Evolutionary conservation across 2,888 invertebrate genomes (phyloP).

Genomic region (Heliconius cydno): DNA sequence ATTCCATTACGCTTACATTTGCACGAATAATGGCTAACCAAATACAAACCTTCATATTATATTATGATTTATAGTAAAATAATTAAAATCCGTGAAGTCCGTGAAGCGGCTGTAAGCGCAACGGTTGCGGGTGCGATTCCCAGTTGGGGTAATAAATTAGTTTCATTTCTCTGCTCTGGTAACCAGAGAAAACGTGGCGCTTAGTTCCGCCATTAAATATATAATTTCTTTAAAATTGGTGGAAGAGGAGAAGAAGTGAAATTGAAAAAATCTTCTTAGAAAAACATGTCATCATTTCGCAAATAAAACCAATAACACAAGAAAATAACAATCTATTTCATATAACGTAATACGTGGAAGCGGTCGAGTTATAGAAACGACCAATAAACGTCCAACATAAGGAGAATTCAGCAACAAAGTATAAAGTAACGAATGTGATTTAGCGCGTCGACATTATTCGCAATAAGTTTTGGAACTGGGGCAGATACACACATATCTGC

Average conservation of each 20-base stretch:
- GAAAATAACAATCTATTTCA: neutral
- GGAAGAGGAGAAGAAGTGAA: no score
- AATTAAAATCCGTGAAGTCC: neutral
- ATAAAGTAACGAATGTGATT: slow-evolving; percentile 21
- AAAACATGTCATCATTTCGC: neutral
- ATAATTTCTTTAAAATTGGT: no score
- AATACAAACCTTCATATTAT: neutral
- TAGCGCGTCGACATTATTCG: slow-evolving; percentile 19
- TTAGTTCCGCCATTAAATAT: no score
- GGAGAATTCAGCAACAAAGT: neutral
- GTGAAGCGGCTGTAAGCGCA: neutral
- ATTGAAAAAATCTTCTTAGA: neutral
- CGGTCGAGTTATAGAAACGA: slow-evolving; percentile 2
- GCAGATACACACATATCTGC: neutral
- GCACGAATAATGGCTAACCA: neutral
- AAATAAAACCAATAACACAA: neutral
- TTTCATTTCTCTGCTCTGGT: no score
- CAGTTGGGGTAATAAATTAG: no score
- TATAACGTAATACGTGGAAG: neutral
- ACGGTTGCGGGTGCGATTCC: no score
- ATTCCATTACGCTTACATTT: neutral
- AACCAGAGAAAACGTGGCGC: no score
- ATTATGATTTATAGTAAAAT: neutral
- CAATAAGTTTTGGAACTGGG: slow-evolving; percentile 24
- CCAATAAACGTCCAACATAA: slow-evolving; percentile 17